phyloP scores from a whole-genome alignment of 2,797 vertebrate species.

The Hafferia zeledoni region DNA sequence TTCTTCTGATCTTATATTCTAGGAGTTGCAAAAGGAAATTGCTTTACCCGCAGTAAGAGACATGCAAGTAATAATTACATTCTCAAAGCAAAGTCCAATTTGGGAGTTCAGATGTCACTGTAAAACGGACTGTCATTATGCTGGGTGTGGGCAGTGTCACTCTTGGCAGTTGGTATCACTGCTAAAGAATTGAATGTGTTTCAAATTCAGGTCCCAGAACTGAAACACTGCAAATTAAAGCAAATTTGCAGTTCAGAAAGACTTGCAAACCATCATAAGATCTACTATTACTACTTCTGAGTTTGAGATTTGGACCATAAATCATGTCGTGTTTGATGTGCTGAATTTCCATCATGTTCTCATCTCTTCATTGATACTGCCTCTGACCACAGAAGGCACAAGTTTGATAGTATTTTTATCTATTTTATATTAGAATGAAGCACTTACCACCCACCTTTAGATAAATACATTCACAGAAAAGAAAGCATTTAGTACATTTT shows the following conservation, averaged over 20 bases:
- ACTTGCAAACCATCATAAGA: background rate
- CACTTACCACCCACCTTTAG: background rate
- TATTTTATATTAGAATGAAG: background rate
- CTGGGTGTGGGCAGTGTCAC: background rate
- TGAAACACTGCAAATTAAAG: background rate
- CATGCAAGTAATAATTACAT: background rate
- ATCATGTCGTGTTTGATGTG: background rate
- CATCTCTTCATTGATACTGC: background rate
- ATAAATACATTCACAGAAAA: background rate
- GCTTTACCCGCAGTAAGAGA: background rate
- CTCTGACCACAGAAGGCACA: background rate
- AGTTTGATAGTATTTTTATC: background rate
- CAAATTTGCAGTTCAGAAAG: background rate
- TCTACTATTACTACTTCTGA: background rate
- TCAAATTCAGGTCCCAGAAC: background rate
- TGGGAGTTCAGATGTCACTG: background rate
- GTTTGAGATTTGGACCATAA: background rate
- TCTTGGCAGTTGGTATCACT: background rate
- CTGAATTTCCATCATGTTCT: background rate
- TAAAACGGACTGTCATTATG: background rate
- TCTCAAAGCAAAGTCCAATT: background rate
- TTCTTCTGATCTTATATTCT: background rate
- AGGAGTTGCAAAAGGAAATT: slow-evolving; percentile 2
- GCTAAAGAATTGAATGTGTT: background rate
- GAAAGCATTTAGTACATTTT: background rate